Conservation (phyloP, 2,888 invertebrate species). For the Amphipyra tragopoginis region DNA sequence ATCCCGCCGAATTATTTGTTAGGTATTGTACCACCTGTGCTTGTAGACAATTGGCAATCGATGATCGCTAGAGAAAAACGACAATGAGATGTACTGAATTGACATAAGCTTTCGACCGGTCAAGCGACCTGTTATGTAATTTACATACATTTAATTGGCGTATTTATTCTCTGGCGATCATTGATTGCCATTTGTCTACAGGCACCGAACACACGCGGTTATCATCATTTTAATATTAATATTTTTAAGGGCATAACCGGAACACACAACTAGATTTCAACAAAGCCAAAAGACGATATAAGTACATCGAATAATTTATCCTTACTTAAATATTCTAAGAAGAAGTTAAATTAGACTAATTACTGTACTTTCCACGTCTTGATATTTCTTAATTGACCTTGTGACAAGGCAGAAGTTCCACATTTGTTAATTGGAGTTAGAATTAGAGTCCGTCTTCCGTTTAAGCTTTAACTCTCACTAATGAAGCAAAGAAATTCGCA, state of each 20-base stretch:
- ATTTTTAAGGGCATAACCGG: not conserved
- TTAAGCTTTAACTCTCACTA: slow-evolving; percentile 54
- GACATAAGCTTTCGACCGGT: too few relatives aligned
- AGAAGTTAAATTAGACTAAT: slow-evolving; percentile 72
- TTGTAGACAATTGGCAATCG: too few relatives aligned
- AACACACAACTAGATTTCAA: not conserved
- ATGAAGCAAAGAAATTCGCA: slow-evolving; percentile 56
- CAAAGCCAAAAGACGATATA: not conserved
- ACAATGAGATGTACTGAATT: too few relatives aligned
- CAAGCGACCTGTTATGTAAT: too few relatives aligned
- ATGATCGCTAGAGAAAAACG: too few relatives aligned
- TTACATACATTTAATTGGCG: too few relatives aligned
- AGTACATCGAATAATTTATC: slow-evolving; percentile 21
- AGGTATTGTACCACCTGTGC: too few relatives aligned
- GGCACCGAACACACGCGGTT: too few relatives aligned
- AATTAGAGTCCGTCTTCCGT: slow-evolving; percentile 67
- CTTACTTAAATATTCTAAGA: slow-evolving; percentile 29
- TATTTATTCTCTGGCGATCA: too few relatives aligned
- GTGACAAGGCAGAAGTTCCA: slow-evolving; percentile 72
- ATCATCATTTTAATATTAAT: too few relatives aligned
- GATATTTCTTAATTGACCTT: slow-evolving; percentile 76
- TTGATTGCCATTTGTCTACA: too few relatives aligned
- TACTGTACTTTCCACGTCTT: slow-evolving; percentile 66
- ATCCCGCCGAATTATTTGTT: too few relatives aligned
- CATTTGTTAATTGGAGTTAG: slow-evolving; percentile 77